phyloP scores from a whole-genome alignment of 1,140 invertebrate species.

The Archivesica marissinica region DNA sequence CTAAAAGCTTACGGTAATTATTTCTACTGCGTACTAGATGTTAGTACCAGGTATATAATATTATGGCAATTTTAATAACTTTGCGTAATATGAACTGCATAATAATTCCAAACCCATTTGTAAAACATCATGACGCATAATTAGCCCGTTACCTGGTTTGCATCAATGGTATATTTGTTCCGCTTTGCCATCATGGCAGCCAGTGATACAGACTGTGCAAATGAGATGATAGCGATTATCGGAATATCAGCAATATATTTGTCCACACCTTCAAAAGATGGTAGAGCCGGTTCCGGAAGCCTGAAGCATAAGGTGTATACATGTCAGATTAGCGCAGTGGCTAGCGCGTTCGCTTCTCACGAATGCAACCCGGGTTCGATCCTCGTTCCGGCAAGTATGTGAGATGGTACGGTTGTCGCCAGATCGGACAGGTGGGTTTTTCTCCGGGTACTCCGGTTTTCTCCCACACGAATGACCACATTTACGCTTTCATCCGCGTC shows the following conservation, averaged over 20 bases:
- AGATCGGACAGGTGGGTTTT: too few species aligned
- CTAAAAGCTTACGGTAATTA: too few species aligned
- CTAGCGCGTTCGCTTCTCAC: too few species aligned
- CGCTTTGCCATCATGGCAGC: conserved; percentile 83
- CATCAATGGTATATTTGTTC: conserved; percentile 82
- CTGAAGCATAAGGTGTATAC: conserved; percentile 23
- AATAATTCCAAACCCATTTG: neutral
- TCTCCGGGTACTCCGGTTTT: too few species aligned
- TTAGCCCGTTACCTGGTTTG: conserved; percentile 74
- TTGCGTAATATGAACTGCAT: neutral
- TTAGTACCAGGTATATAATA: neutral
- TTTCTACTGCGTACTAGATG: too few species aligned
- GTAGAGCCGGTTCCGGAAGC: conserved; percentile 50
- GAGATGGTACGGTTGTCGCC: too few species aligned
- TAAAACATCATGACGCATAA: too few species aligned
- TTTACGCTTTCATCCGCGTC: too few species aligned
- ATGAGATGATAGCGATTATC: conserved; percentile 76
- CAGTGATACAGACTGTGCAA: conserved; percentile 81
- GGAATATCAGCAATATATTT: conserved; percentile 66
- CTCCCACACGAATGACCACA: too few species aligned
- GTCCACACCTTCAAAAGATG: conserved; percentile 40
- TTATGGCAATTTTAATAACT: neutral
- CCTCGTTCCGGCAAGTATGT: too few species aligned
- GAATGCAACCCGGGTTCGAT: too few species aligned
- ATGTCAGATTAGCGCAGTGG: too few species aligned